A percentile compares a stretch with the other conserved stretches of the same genome.
Evolutionary conservation across 2,888 invertebrate species (phyloP).

Genomic region (Scaptomyza cyrtandrae): DNA sequence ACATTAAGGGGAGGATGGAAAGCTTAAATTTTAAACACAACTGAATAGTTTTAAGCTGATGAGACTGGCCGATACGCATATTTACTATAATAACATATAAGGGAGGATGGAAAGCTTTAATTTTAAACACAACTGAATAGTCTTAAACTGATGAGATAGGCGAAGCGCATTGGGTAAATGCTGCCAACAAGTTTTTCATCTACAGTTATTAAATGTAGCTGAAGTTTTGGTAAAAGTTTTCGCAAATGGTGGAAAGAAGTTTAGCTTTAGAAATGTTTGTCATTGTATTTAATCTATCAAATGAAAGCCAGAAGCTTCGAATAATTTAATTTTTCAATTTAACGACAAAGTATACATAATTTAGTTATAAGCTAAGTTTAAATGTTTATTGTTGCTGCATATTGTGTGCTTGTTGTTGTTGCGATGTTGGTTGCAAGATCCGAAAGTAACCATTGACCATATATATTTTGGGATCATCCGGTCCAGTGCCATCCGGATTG

Average conservation of each 20-base stretch:
- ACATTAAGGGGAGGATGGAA: no score
- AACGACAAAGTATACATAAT: neutral
- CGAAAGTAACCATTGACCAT: conserved; percentile 52
- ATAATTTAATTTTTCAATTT: neutral
- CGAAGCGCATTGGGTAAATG: neutral
- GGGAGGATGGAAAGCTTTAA: no score
- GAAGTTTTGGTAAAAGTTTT: neutral
- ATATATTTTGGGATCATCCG: conserved; percentile 53
- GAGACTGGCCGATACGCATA: no score
- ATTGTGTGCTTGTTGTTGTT: conserved; percentile 8
- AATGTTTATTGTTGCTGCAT: conserved; percentile 3
- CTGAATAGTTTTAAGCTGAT: neutral
- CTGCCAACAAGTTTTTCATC: neutral
- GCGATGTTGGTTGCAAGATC: conserved; percentile 12
- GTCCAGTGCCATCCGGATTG: conserved; percentile 68
- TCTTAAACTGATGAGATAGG: neutral
- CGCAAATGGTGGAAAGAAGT: neutral
- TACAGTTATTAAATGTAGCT: no score
- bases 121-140: no score
- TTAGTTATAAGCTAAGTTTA: neutral
- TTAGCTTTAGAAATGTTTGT: no score
- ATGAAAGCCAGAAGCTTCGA: neutral
- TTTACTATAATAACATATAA: no score
- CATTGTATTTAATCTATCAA: neutral
- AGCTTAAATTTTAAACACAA: no score